A percentile compares a stretch with the other conserved stretches of the same genome.
phyloP scores from a whole-genome alignment of 2,113 vertebrate species.

The Gorsachius goisagi region DNA sequence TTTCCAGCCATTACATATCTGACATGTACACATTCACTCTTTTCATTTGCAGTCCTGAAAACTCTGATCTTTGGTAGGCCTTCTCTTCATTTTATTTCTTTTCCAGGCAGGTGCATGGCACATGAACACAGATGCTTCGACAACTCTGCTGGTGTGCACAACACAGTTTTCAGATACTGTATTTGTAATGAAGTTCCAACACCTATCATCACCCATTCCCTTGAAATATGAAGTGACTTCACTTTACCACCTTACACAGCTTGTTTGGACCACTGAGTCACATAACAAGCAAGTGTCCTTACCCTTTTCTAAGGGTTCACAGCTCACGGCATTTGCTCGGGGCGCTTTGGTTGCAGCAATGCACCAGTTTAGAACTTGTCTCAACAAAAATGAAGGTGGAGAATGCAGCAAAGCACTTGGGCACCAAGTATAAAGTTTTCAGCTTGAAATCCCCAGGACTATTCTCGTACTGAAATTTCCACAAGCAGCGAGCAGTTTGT shows the following conservation, averaged over 20 bases:
- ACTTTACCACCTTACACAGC: not conserved
- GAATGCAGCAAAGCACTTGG: not conserved
- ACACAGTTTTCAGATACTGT: not conserved
- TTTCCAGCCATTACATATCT: not conserved
- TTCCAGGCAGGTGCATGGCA: not conserved
- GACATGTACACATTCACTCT: fast-evolving
- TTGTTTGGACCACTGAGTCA: not conserved
- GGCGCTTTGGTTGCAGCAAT: not conserved
- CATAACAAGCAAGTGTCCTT: not conserved
- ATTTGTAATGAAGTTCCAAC: not conserved
- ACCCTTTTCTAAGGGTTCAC: not conserved
- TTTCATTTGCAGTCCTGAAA: not conserved
- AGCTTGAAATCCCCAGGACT: not conserved
- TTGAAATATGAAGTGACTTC: not conserved
- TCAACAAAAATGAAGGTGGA: not conserved
- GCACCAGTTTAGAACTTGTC: not conserved
- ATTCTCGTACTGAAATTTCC: not conserved
- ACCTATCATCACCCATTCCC: not conserved
- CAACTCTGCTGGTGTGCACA: not conserved
- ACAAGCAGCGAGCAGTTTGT: not conserved
- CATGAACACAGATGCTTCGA: not conserved
- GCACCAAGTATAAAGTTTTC: not conserved
- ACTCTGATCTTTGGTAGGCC: not conserved
- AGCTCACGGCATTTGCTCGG: not conserved
- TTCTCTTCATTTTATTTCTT: not conserved